phyloP scores from a whole-genome alignment of 2,888 invertebrate genomes.

The Rhodophaea formosa region DNA sequence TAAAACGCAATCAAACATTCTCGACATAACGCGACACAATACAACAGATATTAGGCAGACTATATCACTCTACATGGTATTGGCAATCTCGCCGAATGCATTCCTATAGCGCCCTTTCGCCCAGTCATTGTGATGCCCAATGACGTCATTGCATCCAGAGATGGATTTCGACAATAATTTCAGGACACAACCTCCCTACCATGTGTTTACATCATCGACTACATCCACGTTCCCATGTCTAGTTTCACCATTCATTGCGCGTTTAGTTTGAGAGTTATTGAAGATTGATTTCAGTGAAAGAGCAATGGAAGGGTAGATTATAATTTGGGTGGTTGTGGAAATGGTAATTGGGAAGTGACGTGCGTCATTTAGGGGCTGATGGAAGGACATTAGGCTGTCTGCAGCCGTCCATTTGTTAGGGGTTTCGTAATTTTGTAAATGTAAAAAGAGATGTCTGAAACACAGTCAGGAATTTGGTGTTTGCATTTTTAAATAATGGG shows the following conservation, averaged over 20 bases:
- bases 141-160: slow-evolving; percentile 75
- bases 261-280: not conserved
- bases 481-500: slow-evolving; percentile 26
- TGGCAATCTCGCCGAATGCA: slow-evolving; percentile 15
- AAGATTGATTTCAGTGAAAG: slow-evolving; percentile 3
- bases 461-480: slow-evolving; percentile 35
- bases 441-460: slow-evolving; percentile 59
- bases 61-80: not conserved
- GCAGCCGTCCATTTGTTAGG: slow-evolving; percentile 71
- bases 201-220: slow-evolving; percentile 14
- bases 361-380: slow-evolving; percentile 76
- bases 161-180: slow-evolving; percentile 77
- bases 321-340: slow-evolving; percentile 22
- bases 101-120: slow-evolving; percentile 56
- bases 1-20: not conserved
- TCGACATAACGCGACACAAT: not conserved
- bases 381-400: slow-evolving; percentile 78
- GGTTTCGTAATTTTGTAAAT: slow-evolving; percentile 71
- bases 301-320: slow-evolving; percentile 37
- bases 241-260: slow-evolving; percentile 40
- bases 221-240: slow-evolving; percentile 5
- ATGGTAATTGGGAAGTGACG: slow-evolving; percentile 71
- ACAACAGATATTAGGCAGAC: slow-evolving; percentile 1
- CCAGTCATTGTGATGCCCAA: slow-evolving; percentile 74
- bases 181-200: slow-evolving; percentile 53